phyloP scores from a whole-genome alignment of 2,888 invertebrate genomes.

The Parnassius smintheus region DNA sequence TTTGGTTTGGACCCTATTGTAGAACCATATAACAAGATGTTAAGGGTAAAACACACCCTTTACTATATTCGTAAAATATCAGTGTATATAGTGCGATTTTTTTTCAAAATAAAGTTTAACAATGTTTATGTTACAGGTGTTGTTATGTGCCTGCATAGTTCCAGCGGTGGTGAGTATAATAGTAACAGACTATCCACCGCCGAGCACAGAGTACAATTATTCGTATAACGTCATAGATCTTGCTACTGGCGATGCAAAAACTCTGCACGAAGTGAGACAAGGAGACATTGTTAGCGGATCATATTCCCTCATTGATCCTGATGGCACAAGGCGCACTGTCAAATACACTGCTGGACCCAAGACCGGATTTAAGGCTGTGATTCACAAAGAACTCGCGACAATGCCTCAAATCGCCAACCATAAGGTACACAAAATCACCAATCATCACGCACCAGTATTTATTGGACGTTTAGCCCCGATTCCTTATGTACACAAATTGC shows the following conservation, averaged over 20 bases:
- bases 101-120: not conserved
- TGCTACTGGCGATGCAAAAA: constrained; percentile 69
- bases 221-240: constrained; percentile 79
- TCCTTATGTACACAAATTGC: constrained; percentile 14
- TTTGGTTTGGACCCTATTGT: constrained; percentile 53
- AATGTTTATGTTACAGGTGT: constrained; percentile 28
- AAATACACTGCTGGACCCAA: constrained; percentile 74
- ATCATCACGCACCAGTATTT: constrained; percentile 14
- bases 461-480: constrained; percentile 20
- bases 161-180: constrained; percentile 55
- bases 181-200: constrained; percentile 61
- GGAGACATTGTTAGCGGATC: constrained; percentile 67
- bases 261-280: constrained; percentile 62
- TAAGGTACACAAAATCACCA: constrained; percentile 14
- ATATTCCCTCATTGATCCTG: constrained; percentile 69
- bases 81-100: not conserved
- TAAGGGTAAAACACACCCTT: constrained; percentile 48
- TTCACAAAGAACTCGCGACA: constrained; percentile 63
- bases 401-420: constrained; percentile 21
- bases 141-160: constrained; percentile 43
- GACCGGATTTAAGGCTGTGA: constrained; percentile 77
- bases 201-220: constrained; percentile 65
- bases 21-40: constrained; percentile 51
- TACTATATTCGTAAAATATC: not conserved
- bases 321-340: constrained; percentile 69